Evolutionary conservation across 53 echinoderm and acorn worm species (phyloP), one percentile per base, ranked within the genome.

Genomic region (Holothuria leucospilota): DNA sequence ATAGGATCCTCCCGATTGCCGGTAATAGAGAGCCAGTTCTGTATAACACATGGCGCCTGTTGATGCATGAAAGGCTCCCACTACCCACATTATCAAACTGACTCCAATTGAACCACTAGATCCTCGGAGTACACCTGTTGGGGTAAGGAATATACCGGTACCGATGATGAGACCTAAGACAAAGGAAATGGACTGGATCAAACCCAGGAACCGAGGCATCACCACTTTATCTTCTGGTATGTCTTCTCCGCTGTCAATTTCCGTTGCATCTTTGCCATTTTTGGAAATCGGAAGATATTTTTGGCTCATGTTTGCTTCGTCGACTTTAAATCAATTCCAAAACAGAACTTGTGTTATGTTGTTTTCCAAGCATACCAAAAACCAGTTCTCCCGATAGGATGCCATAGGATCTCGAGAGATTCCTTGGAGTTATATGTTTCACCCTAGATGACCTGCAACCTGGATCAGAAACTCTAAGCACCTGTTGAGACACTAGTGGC

Each of bases 11-110:
- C 64, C 64, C 29, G 75, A 74, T 41, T 74, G 75, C 13, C 75
- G 75, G 21, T 30, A 74, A 25, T 74, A 74, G 42, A 74, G 41
- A 10, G 75, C 75, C 51, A 74, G 20, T 23, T 74, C 75, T 5
- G 75, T 74, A 18, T 49, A 9, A 49, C 75, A 74, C 42, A 74
- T 40, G 29, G 75, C 75, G 40, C 75, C 46, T 12, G 41, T 74
- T 74, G 75, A 2, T 20, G 41, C 2, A 0, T 8, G 2, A 49
- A 74, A 40, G 8, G 75, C 75, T 0, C 75, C 75, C 14, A 51
- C 7, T 1, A 75, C 20, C 75, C 75, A 75, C 20, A 75, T 27
- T 27, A 63, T 24, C 64, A 63, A 27, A 27, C 23, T 27, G 64
- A 63, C 8, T 23, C 64, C 27, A 63, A 63, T 27, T 0, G 64